These are phyloP conservation scores for Nowickia ferox DNA, from an alignment of 2,888 invertebrate genomes.

Conservation along the genomic window DNA sequence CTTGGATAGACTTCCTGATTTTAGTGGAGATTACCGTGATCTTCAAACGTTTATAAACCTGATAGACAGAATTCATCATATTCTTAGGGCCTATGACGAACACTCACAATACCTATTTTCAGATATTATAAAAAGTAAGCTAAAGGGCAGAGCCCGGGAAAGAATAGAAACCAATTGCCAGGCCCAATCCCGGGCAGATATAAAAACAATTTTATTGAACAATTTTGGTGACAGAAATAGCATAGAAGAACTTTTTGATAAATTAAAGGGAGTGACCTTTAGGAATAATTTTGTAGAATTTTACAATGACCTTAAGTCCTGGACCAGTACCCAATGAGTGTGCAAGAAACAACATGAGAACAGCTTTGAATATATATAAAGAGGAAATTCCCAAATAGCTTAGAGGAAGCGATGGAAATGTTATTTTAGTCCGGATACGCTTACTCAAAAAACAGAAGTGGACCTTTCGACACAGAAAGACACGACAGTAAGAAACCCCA, in stretches of 20 bases:
- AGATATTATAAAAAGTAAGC: background rate
- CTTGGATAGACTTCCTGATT: background rate
- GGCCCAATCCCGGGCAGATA: background rate
- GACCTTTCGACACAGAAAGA: no score
- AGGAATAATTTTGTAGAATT: background rate
- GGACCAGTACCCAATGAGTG: background rate
- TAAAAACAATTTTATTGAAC: background rate
- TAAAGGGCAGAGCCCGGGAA: background rate
- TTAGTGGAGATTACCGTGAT: background rate
- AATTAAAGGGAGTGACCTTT: background rate
- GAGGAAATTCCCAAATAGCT: background rate
- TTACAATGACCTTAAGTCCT: constrained; percentile 7
- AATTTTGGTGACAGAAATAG: background rate
- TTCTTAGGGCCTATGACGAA: background rate
- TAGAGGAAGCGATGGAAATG: constrained; percentile 2
- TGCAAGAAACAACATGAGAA: background rate
- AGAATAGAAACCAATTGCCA: constrained; percentile 15
- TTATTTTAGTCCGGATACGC: constrained; percentile 10
- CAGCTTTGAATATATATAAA: background rate
- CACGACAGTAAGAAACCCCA: no score
- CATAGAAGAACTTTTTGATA: background rate
- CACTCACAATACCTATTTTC: background rate
- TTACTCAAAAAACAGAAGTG: background rate
- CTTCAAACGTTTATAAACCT: background rate
- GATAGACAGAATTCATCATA: background rate